phyloP scores from a whole-genome alignment of 1,140 invertebrate genomes.

The Geopemphigus sp. region DNA sequence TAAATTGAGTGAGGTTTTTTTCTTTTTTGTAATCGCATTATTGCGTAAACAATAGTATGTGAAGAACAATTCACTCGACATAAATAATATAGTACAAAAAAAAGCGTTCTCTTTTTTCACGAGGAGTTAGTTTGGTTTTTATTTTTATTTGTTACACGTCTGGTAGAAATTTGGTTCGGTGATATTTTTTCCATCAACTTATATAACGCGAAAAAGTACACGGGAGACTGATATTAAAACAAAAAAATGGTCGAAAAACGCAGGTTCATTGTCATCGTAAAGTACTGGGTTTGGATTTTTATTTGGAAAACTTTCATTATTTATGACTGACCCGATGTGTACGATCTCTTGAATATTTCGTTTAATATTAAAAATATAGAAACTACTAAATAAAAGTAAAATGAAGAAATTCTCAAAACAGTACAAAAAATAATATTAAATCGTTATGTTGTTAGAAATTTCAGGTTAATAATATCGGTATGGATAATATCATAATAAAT shows the following conservation, averaged over 20 bases:
- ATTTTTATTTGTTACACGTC: conserved; percentile 45
- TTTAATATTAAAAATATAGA: conserved; percentile 17
- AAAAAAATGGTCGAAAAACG: conserved; percentile 10
- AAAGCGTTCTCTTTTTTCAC: conserved; percentile 9
- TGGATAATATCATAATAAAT: too few species aligned
- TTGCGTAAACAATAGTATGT: conserved; percentile 36
- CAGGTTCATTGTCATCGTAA: conserved; percentile 35
- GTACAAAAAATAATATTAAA: too few species aligned
- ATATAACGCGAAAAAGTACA: conserved; percentile 15
- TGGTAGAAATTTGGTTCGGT: conserved; percentile 20
- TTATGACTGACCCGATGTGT: conserved; percentile 17
- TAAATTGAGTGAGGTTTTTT: conserved; percentile 33
- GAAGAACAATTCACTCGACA: conserved; percentile 42
- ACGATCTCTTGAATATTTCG: conserved; percentile 20
- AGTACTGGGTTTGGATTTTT: conserved; percentile 38
- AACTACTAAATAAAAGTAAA: conserved; percentile 23
- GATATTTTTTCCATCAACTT: conserved; percentile 35
- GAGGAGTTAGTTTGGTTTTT: conserved; percentile 39
- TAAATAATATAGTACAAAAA: conserved; percentile 37
- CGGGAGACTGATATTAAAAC: conserved; percentile 31
- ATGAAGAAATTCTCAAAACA: background rate
- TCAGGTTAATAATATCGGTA: too few species aligned
- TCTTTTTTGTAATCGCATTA: conserved; percentile 39
- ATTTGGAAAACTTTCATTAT: conserved; percentile 43
- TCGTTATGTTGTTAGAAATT: too few species aligned